phyloP scores from a whole-genome alignment of 2,797 vertebrate species.

The Epinephelus awoara region DNA sequence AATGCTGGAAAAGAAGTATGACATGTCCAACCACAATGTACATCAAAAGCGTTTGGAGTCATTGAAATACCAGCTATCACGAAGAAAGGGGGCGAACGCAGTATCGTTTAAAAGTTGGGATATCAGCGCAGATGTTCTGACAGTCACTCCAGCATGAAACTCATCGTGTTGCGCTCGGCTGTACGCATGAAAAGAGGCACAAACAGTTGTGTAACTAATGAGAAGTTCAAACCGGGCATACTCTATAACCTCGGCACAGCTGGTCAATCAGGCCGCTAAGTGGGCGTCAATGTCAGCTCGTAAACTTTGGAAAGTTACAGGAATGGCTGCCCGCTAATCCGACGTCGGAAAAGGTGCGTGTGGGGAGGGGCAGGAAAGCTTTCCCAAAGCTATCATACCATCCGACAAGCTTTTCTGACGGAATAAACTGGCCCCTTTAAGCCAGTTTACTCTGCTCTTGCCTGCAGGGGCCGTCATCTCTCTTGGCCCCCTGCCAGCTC shows the following conservation, averaged over 20 bases:
- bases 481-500: conserved; percentile 69
- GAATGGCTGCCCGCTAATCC: neutral
- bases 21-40: neutral
- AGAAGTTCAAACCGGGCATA: neutral
- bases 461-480: conserved; percentile 65
- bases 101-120: neutral
- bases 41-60: neutral
- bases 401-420: neutral
- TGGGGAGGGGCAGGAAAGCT: too few relatives aligned
- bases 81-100: too few relatives aligned
- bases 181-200: neutral
- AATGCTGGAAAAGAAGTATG: neutral
- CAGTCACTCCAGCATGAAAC: neutral
- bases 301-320: neutral
- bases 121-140: neutral
- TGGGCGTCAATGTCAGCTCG: neutral
- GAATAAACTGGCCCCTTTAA: conserved; percentile 32
- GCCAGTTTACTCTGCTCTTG: conserved; percentile 45
- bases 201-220: neutral
- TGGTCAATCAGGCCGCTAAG: neutral
- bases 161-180: neutral
- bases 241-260: neutral
- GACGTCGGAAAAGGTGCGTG: neutral
- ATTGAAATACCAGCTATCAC: neutral
- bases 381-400: neutral